Conservation (phyloP, 2,797 vertebrate genomes). For the Acipenser ruthenus region DNA sequence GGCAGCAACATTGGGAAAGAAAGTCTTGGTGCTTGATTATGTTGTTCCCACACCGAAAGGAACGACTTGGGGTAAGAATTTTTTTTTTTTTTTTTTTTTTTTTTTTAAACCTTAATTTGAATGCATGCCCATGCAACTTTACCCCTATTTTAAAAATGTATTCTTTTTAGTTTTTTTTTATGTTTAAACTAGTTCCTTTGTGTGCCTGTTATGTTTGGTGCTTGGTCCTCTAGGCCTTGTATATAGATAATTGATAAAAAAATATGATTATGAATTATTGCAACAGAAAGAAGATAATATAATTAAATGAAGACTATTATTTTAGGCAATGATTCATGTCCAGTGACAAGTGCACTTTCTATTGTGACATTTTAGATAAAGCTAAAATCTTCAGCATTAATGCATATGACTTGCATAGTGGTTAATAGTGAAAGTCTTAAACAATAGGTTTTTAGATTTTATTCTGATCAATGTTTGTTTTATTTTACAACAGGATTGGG, state of each 20-base stretch:
- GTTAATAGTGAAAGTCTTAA: too few species aligned
- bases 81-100: neutral
- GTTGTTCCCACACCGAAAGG: constrained; percentile 87
- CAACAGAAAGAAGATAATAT: too few species aligned
- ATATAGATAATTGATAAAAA: neutral
- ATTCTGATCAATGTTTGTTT: neutral
- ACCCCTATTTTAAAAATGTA: neutral
- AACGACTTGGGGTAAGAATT: constrained; percentile 78
- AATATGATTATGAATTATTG: too few species aligned
- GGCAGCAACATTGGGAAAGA: constrained; percentile 81
- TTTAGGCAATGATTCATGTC: too few species aligned
- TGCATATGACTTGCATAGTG: too few species aligned
- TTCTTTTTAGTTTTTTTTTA: neutral
- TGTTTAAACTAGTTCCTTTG: neutral
- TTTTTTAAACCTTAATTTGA: neutral
- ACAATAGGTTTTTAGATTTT: neutral
- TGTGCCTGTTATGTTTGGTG: neutral
- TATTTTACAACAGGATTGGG: constrained; percentile 72
- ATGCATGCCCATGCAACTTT: neutral
- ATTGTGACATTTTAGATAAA: too few species aligned
- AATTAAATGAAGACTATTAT: too few species aligned
- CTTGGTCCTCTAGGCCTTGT: neutral
- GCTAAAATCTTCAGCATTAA: too few species aligned
- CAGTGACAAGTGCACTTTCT: too few species aligned
- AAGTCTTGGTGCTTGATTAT: constrained; percentile 90